These are phyloP conservation scores for Alloscopus bannaensis DNA, from an alignment of 2,888 invertebrate species.

Conservation along the genomic window DNA sequence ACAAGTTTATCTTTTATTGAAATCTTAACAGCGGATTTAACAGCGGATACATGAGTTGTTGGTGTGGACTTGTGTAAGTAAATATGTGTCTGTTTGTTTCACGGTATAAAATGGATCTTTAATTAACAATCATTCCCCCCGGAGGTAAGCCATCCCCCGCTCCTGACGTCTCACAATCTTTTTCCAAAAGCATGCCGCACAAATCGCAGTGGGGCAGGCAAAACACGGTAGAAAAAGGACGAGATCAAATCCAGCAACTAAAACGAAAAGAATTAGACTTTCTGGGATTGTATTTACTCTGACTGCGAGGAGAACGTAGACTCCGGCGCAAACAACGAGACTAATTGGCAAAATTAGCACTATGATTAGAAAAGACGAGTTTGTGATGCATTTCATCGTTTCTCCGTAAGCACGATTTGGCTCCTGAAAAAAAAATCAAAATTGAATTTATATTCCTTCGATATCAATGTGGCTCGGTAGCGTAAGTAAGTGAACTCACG, in stretches of 20 bases:
- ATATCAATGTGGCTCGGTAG: not conserved
- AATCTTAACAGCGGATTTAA: too few species aligned
- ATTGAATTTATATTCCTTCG: not conserved
- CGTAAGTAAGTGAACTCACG: slow-evolving; percentile 24
- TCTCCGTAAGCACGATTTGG: slow-evolving; percentile 60
- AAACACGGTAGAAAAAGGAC: slow-evolving; percentile 51
- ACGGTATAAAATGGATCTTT: too few species aligned
- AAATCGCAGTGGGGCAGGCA: slow-evolving; percentile 47
- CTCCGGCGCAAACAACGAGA: slow-evolving; percentile 37
- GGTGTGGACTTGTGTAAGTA: too few species aligned
- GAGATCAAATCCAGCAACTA: slow-evolving; percentile 51
- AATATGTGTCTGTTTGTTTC: too few species aligned
- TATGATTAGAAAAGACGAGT: slow-evolving; percentile 41
- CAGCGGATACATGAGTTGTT: too few species aligned
- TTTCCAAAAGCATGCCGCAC: slow-evolving; percentile 50
- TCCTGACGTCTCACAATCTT: slow-evolving; percentile 35
- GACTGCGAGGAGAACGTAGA: slow-evolving; percentile 32
- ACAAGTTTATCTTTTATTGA: too few species aligned
- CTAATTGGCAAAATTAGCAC: slow-evolving; percentile 52
- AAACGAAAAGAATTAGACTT: slow-evolving; percentile 36
- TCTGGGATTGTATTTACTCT: slow-evolving; percentile 6
- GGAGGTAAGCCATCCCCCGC: slow-evolving; percentile 38
- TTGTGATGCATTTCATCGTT: slow-evolving; percentile 46
- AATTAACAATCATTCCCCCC: too few species aligned
- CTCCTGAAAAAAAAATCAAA: slow-evolving; percentile 42